Percentiles rank a stretch among this genome's conserved stretches.
phyloP scores from a whole-genome alignment of 1,140 invertebrate species.

The Zaprionus davidi region DNA sequence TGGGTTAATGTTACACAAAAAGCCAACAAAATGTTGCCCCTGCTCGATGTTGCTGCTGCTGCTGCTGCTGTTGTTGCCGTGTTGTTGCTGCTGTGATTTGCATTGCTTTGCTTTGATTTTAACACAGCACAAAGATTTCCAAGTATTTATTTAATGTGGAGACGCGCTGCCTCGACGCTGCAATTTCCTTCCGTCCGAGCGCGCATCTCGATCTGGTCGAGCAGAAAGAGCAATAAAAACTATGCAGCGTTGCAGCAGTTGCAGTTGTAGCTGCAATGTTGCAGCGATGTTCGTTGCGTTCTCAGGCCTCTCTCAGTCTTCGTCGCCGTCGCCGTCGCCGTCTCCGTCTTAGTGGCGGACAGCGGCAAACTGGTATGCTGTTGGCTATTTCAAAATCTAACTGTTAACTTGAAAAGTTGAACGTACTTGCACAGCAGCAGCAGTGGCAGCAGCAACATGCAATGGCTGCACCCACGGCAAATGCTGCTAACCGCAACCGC shows the following conservation, averaged over 20 bases:
- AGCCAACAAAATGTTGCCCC: conserved; percentile 19
- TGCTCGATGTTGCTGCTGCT: not conserved
- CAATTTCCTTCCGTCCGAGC: conserved; percentile 74
- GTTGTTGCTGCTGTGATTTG: conserved; percentile 31
- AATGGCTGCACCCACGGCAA: conserved; percentile 76
- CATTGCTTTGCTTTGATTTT: conserved; percentile 79
- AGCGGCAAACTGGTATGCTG: conserved; percentile 72
- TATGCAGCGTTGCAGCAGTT: conserved; percentile 8
- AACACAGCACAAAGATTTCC: conserved; percentile 68
- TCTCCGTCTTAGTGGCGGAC: not conserved
- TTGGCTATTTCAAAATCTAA: conserved; percentile 81
- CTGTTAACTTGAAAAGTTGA: conserved; percentile 83
- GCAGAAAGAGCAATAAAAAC: conserved; percentile 37
- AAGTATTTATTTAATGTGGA: conserved; percentile 79
- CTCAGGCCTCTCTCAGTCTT: conserved; percentile 49
- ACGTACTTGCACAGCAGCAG: conserved; percentile 65
- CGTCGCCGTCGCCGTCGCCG: too few species aligned
- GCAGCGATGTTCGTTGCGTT: conserved; percentile 49
- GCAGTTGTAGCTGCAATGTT: conserved; percentile 11
- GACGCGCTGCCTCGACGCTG: conserved; percentile 46
- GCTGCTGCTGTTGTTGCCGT: conserved; percentile 8
- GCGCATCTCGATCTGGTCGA: conserved; percentile 66
- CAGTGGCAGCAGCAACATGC: conserved; percentile 70
- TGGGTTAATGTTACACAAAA: conserved; percentile 80
- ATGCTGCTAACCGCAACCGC: conserved; percentile 52